Evolutionary conservation across 2,797 vertebrate species (phyloP).

Genomic region (Ptychobarbus kaznakovi): DNA sequence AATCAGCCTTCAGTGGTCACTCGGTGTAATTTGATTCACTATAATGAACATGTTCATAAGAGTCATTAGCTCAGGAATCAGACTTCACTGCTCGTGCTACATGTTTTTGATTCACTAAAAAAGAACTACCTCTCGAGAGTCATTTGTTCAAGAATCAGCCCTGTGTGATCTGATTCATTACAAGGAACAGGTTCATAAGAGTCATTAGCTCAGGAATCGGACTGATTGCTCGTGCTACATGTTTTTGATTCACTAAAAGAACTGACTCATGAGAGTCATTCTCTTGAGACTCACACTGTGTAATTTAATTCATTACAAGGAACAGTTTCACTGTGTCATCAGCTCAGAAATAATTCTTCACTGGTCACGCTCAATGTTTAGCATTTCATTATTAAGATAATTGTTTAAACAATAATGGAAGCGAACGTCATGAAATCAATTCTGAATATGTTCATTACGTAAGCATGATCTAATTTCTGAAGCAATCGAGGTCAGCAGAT

Average conservation of each 20-base stretch:
- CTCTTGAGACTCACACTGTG: neutral
- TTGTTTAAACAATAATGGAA: neutral
- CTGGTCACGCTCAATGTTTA: neutral
- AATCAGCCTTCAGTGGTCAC: no score
- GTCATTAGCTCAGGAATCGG: neutral
- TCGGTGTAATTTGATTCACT: no score
- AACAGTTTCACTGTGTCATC: neutral
- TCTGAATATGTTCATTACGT: neutral
- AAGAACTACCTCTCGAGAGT: neutral
- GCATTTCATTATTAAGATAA: neutral
- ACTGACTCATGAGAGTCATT: neutral
- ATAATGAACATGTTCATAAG: no score
- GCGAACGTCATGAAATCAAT: neutral
- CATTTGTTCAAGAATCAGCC: neutral
- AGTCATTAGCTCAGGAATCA: no score
- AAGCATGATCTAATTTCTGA: slow-evolving; percentile 20
- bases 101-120: neutral
- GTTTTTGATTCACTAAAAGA: neutral
- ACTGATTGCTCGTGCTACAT: neutral
- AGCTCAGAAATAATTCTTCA: neutral
- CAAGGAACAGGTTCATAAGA: neutral
- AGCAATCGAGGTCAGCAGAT: slow-evolving; percentile 35
- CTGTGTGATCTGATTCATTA: slow-evolving; percentile 3
- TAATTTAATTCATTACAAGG: neutral
- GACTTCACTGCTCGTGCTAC: neutral